Evolutionary conservation across 2,113 vertebrate genomes (phyloP), one percentile per base, ranked within the genome.

Genomic region (Brachirus orientalis): DNA sequence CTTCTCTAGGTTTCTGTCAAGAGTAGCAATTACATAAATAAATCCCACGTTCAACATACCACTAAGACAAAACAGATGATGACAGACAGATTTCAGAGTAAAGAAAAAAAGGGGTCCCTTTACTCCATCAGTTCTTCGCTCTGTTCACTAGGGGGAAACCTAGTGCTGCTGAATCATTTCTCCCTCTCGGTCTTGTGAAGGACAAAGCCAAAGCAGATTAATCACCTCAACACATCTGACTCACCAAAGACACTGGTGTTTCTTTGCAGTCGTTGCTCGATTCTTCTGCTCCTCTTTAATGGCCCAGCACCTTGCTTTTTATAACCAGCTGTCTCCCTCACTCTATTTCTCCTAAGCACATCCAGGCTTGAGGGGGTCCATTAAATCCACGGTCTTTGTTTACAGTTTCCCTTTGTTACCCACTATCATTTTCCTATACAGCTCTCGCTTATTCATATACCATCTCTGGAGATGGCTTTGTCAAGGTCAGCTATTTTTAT

Each of bases 141-240:
- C n/a, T 48, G 5, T 28, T 76, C 86, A 86, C 78, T 68, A 66
- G 89, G 73, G 75, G 83, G 77, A 76, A 82, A 28, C 55, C 38
- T 77, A 2, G 70, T 3, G 58, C 61, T 35, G 14, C 50, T 28
- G 38, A 58, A 48, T 33, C n/a, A 2, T 6, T 6, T 16, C 36
- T 14, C 65, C 20, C 60, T 76, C 59, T 47, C 63, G 52, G 75
- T 77, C 72, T 73, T 54, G 58, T 68, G 79, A 89, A 87, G 80
- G 82, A 85, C 84, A 68, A 41, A 79, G 82, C 82, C 79, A 73
- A 60, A 83, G 72, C 85, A 83, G 71, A 88, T 81, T 69, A 83
- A 86, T 85, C 78, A 84, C 81, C 63, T 82, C 67, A 82, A 82
- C 85, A 83, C 82, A 85, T 80, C 82, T 87, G 84, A 89, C 77